phyloP scores from a whole-genome alignment of 2,888 invertebrate genomes.

The Laspeyria flexula region DNA sequence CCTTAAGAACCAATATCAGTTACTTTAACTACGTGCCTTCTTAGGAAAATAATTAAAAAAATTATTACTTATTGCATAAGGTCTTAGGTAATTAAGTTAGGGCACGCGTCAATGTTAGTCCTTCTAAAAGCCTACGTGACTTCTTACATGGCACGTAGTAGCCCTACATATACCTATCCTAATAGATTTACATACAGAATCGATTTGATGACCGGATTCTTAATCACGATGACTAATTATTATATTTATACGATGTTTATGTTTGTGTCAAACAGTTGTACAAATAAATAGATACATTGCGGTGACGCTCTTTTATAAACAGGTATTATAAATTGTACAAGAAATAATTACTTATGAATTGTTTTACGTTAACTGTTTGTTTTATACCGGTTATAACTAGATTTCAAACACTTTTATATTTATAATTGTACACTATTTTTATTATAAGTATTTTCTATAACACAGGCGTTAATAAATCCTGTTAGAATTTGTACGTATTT shows the following conservation, averaged over 20 bases:
- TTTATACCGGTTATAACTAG: background rate
- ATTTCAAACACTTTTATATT: no score
- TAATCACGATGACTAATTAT: slow-evolving; percentile 51
- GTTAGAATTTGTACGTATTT: no score
- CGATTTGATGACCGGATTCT: slow-evolving; percentile 63
- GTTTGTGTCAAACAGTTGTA: slow-evolving; percentile 13
- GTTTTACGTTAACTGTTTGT: background rate
- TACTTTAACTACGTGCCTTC: no score
- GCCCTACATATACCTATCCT: slow-evolving; percentile 51
- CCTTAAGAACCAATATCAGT: no score
- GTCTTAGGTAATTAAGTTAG: slow-evolving; percentile 45
- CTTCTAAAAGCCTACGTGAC: slow-evolving; percentile 74
- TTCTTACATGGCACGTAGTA: slow-evolving; percentile 55
- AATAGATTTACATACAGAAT: slow-evolving; percentile 59
- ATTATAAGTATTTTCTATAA: no score
- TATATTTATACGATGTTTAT: slow-evolving; percentile 33
- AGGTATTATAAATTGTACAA: background rate
- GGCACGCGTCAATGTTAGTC: slow-evolving; percentile 64
- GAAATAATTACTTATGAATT: background rate
- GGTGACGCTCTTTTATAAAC: background rate
- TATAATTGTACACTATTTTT: no score
- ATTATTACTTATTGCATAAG: slow-evolving; percentile 65
- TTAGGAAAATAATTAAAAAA: no score
- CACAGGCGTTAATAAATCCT: no score
- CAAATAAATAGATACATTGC: background rate